Percentiles rank a stretch among this genome's conserved stretches.
These are phyloP conservation scores for Tanaodytes sp. DNA, from an alignment of 2,888 invertebrate genomes.

Conservation along the genomic window DNA sequence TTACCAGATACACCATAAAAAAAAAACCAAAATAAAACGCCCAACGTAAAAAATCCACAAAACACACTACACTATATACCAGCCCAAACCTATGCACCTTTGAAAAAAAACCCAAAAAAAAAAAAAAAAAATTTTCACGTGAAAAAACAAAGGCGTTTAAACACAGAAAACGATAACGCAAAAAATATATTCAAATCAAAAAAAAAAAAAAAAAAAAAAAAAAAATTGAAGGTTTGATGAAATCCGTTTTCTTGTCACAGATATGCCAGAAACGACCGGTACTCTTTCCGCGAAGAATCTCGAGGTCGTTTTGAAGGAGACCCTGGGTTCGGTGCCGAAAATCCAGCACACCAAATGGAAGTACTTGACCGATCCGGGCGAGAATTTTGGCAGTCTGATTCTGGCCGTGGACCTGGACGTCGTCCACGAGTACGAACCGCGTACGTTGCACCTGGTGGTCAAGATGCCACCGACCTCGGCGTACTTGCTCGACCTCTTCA, in stretches of 20 bases:
- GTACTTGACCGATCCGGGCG: conserved; percentile 69
- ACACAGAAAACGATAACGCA: too few species aligned
- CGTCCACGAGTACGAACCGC: conserved; percentile 50
- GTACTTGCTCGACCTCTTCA: conserved; percentile 66
- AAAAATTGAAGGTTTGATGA: too few species aligned
- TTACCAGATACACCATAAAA: too few species aligned
- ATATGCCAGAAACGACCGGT: conserved; percentile 57
- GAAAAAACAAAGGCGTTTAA: too few species aligned
- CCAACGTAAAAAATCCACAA: too few species aligned
- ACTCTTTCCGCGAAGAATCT: conserved; percentile 62
- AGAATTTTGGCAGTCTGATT: conserved; percentile 70
- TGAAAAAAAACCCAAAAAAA: too few species aligned
- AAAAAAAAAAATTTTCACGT: too few species aligned
- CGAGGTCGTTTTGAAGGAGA: conserved; percentile 59
- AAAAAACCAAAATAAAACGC: too few species aligned
- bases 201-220: too few species aligned
- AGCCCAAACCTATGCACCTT: too few species aligned
- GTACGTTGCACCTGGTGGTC: conserved; percentile 63
- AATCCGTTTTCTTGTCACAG: conserved; percentile 18
- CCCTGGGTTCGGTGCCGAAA: conserved; percentile 56
- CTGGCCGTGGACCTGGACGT: conserved; percentile 62
- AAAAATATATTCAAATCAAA: too few species aligned
- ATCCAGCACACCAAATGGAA: conserved; percentile 65
- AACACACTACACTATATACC: too few species aligned
- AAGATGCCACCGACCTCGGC: conserved; percentile 68